phyloP scores from a whole-genome alignment of 2,888 invertebrate species.

The Hartigia nigra region DNA sequence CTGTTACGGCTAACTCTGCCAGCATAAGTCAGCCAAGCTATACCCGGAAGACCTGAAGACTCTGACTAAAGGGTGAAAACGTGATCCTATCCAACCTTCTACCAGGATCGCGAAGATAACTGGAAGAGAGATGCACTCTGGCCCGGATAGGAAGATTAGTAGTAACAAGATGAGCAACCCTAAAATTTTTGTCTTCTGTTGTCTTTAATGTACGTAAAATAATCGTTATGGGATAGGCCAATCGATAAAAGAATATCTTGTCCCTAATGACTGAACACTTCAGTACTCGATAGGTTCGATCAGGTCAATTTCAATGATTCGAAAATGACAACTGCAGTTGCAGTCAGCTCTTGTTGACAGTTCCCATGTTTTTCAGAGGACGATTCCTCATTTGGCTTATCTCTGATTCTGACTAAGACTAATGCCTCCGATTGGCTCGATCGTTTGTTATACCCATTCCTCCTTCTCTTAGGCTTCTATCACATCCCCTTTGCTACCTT shows the following conservation, averaged over 20 bases:
- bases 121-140: background rate
- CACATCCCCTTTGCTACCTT: background rate
- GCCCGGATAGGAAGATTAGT: background rate
- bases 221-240: background rate
- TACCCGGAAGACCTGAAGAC: background rate
- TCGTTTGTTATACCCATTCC: conserved; percentile 56
- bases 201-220: background rate
- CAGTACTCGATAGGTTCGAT: background rate
- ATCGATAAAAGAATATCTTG: background rate
- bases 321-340: background rate
- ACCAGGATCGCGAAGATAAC: background rate
- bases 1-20: background rate
- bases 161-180: background rate
- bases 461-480: conserved; percentile 6
- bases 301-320: background rate
- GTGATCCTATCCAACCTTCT: background rate
- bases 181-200: background rate
- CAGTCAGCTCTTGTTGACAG: conserved; percentile 24
- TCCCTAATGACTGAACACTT: no score
- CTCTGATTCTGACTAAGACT: conserved; percentile 61
- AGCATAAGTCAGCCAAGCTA: background rate
- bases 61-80: background rate
- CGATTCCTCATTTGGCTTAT: conserved; percentile 58
- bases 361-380: conserved; percentile 42
- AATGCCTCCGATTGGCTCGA: conserved; percentile 56